These are phyloP conservation scores for Podilymbus podiceps DNA, from an alignment of 2,113 vertebrate species.

Conservation along the genomic window DNA sequence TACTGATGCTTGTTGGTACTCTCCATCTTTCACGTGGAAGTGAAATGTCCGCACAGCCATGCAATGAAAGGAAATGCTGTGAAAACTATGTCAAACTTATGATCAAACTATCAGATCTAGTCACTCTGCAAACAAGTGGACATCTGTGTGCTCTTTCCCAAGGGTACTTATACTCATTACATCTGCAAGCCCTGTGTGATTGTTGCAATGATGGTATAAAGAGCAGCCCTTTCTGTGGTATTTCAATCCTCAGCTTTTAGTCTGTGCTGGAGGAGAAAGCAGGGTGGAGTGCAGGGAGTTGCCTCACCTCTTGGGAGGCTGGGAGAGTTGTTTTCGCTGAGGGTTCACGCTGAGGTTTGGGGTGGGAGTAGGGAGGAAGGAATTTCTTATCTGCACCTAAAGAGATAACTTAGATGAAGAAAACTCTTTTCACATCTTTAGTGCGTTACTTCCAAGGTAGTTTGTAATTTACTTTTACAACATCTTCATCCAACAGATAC, in stretches of 20 bases:
- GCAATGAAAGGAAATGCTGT: not conserved
- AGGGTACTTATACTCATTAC: not conserved
- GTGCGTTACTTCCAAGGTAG: not conserved
- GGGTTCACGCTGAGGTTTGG: not conserved
- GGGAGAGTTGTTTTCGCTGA: not conserved
- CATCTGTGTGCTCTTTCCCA: not conserved
- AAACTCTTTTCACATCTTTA: not conserved
- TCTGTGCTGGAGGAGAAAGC: not conserved
- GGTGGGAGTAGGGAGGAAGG: not conserved
- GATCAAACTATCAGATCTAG: not conserved
- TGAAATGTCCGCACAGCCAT: not conserved
- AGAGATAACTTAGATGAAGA: slow-evolving; percentile 1
- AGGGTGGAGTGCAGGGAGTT: not conserved
- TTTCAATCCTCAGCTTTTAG: not conserved
- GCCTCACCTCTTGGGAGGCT: not conserved
- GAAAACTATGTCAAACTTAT: not conserved
- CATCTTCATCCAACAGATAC: not conserved
- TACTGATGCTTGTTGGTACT: not conserved
- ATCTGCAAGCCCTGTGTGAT: not conserved
- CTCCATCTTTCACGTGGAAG: not conserved
- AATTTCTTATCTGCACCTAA: slow-evolving; percentile 14
- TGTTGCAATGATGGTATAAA: not conserved
- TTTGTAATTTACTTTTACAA: not conserved
- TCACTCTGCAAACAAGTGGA: not conserved
- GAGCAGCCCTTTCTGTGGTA: not conserved